Percentiles rank a stretch among this genome's conserved stretches.
Evolutionary conservation across 2,888 invertebrate genomes (phyloP).

Genomic region (Dendrolimus houi): DNA sequence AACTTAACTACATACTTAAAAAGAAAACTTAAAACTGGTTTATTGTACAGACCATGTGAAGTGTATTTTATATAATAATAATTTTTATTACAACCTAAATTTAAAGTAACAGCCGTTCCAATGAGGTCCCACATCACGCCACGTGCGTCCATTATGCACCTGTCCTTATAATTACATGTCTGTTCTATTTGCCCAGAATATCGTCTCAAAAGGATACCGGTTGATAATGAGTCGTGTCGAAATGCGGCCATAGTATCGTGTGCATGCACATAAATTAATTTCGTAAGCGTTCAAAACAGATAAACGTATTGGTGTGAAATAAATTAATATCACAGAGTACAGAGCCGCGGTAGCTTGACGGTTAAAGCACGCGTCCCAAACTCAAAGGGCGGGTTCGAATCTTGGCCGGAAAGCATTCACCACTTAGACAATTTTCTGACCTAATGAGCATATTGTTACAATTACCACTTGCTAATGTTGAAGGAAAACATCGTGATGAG

Average conservation of each 20-base stretch:
- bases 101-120: slow-evolving; percentile 5
- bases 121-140: slow-evolving; percentile 12
- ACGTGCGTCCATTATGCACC: slow-evolving; percentile 15
- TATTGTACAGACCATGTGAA: too few relatives aligned
- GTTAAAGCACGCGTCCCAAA: too few relatives aligned
- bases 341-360: too few relatives aligned
- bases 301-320: neutral
- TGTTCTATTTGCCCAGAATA: slow-evolving; percentile 19
- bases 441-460: too few relatives aligned
- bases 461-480: too few relatives aligned
- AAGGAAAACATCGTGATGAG: too few relatives aligned
- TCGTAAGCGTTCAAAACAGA: neutral
- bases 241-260: slow-evolving; percentile 5
- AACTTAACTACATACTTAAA: too few relatives aligned
- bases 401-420: too few relatives aligned
- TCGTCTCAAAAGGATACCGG: slow-evolving; percentile 11
- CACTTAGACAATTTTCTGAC: too few relatives aligned
- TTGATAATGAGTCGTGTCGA: slow-evolving; percentile 3
- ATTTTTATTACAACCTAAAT: neutral
- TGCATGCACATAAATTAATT: slow-evolving; percentile 3
- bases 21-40: too few relatives aligned
- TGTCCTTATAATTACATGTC: slow-evolving; percentile 17
- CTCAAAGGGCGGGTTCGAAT: too few relatives aligned
- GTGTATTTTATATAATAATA: too few relatives aligned
- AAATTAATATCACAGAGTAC: neutral